phyloP scores from a whole-genome alignment of 2,113 vertebrate genomes.

The Apteryx mantelli region DNA sequence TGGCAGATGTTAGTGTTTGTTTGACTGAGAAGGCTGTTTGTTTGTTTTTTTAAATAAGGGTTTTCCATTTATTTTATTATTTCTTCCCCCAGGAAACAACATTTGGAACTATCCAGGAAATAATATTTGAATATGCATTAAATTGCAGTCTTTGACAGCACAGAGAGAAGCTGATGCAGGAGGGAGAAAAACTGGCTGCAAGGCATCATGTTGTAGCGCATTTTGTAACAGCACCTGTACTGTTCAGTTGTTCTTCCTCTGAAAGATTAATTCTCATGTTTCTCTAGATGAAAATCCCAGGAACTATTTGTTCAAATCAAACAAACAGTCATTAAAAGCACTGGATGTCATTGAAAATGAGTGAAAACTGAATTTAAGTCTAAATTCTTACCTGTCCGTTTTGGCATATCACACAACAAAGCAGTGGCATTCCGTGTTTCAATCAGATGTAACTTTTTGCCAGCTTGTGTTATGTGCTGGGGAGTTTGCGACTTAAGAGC shows the following conservation, averaged over 20 bases:
- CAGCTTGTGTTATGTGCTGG: neutral
- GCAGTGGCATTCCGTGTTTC: fast-evolving
- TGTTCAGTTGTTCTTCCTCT: neutral
- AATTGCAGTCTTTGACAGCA: neutral
- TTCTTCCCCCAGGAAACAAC: neutral
- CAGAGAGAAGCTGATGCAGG: neutral
- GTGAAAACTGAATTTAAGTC: neutral
- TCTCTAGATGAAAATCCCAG: neutral
- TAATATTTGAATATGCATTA: constrained; percentile 21
- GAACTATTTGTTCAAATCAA: neutral
- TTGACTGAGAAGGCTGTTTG: constrained; percentile 1
- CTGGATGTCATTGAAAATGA: neutral
- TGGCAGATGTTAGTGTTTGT: neutral
- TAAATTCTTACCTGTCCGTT: neutral
- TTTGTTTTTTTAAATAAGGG: neutral
- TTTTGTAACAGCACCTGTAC: neutral
- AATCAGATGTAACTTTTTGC: neutral
- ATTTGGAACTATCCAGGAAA: neutral
- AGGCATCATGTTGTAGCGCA: fast-evolving
- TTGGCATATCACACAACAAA: neutral
- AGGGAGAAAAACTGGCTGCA: neutral
- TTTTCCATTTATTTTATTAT: constrained; percentile 17
- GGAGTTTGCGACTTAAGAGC: neutral
- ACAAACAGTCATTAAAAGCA: neutral
- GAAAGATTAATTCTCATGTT: neutral